Evolutionary conservation across 2,888 invertebrate genomes (phyloP), one percentile per base, ranked within the genome.

Genomic region (Synanthedon vespiformis): DNA sequence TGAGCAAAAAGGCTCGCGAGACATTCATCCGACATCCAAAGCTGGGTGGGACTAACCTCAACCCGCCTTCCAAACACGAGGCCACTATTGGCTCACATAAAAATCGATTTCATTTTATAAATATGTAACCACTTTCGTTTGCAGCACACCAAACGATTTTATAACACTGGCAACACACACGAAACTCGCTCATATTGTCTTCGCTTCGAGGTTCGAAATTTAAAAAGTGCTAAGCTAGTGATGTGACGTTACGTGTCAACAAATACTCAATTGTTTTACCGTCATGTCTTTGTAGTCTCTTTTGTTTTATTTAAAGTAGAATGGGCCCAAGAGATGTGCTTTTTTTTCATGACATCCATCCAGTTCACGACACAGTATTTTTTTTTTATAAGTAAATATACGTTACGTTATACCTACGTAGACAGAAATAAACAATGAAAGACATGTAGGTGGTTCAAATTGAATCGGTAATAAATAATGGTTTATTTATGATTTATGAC

Each of bases 41-140:
- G 55, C 50, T 52, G 50, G 58, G 58, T 51, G 72, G 82, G 67
- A 82, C 79, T 65, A 68, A 57, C 64, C 62, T 61, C 65, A 64
- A 64, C 76, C 84, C 85, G 85, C 85, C 85, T 78, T 74, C 72
- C 59, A 58, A 65, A 72, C 65, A 69, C 65, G 74, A 79, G 72
- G 61, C 68, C 57, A 62, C 80, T 76, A 87, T 87, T 87, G 86
- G 86, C 77, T 70, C 77, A 74, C 82, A 84, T 83, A 81, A 87
- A 86, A 87, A 87, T 87, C 86, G 86, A 86, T 87, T 85, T 79
- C 84, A 81, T 85, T 86, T 85, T 83, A 85, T 86, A 87, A 86
- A 87, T 86, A 86, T 86, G 83, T 85, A 85, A 85, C 85, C 83
- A 76, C 81, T 85, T 83, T 76, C 74, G 57, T 70, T 76, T 68